Base-by-base conservation (phyloP, 2,888 invertebrate genomes). In the Eristalis pertinax region DNA sequence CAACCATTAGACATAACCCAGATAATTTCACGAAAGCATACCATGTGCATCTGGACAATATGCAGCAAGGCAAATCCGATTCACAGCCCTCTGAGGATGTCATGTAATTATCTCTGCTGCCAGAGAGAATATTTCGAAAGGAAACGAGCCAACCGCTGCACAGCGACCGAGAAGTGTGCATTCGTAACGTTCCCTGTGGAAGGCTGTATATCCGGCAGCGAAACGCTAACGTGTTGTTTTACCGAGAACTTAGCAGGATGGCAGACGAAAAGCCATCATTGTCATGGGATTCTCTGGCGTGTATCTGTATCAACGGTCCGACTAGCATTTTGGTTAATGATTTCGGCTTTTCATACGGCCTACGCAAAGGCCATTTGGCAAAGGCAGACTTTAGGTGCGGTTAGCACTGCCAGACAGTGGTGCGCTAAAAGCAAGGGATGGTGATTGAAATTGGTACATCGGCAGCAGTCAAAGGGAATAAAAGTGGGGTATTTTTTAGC, bases 191-290 rank as follows among this genome's bases (percentile, higher is more conserved):
- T 63, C 43, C 62, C 63, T 73, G 62, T 73, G 43, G 72, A 50
- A 19, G 43, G 22, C 26, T 41, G 32, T n/a, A 72, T 72, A 72
- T 72, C 72, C 63, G 19, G 13, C 43, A 73, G 35, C 22, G 43
- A 29, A 73, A 29, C 70, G 38, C 60, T 60, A 63, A 73, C 43
- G 63, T 62, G 72, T 41, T 41, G 60, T 70, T 70, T 60, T 70
- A 38, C 50, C 24, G 1, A 38, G 26, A 43, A 50, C 43, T 41
- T 38, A 60, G 58, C 38, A 11, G 60, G 3, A 73, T n/a, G 43
- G 15, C 62, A 13, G 43, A 15, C 29, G 62, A 38, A 26, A 60
- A 15, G 41, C 72, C 41, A 60, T 5, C 26, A 19, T 50, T 50
- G 50, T 50, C 50, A 62, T 22, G 41, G n/a, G n/a, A 62, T 26